Conservation (phyloP, 2,888 invertebrate species). For the Scaptomyza reducta region DNA sequence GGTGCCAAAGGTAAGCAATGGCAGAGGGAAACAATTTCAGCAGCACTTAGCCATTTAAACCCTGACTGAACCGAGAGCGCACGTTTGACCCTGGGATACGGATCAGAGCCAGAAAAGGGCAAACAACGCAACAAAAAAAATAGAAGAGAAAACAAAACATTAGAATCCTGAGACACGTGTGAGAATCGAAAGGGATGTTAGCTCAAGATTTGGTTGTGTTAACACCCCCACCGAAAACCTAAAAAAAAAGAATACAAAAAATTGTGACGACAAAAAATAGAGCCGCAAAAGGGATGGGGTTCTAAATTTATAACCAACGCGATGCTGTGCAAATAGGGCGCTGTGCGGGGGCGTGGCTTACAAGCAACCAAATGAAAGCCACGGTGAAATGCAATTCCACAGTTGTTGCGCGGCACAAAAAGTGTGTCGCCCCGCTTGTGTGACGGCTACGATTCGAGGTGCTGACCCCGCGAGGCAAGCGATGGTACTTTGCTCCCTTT, state of each 20-base stretch:
- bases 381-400: constrained; percentile 73
- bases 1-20: constrained; percentile 48
- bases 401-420: constrained; percentile 60
- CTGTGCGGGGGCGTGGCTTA: constrained; percentile 60
- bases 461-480: constrained; percentile 62
- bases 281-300: constrained; percentile 55
- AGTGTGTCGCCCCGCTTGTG: constrained; percentile 49
- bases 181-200: constrained; percentile 51
- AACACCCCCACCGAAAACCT: constrained; percentile 2
- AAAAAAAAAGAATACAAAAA: constrained; percentile 19
- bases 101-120: constrained; percentile 27
- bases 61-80: constrained; percentile 70
- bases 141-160: not conserved
- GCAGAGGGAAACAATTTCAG: constrained; percentile 74
- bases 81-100: constrained; percentile 68
- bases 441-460: constrained; percentile 69
- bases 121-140: constrained; percentile 5
- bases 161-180: constrained; percentile 40
- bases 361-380: constrained; percentile 73
- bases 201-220: constrained; percentile 57
- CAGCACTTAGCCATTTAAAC: constrained; percentile 78
- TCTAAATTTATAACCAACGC: constrained; percentile 73
- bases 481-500: constrained; percentile 26
- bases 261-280: constrained; percentile 47
- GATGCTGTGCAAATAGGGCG: constrained; percentile 29